Evolutionary conservation across 2,888 invertebrate species (phyloP), one percentile per base, ranked within the genome.

Genomic region (Willowsia nigromaculata): DNA sequence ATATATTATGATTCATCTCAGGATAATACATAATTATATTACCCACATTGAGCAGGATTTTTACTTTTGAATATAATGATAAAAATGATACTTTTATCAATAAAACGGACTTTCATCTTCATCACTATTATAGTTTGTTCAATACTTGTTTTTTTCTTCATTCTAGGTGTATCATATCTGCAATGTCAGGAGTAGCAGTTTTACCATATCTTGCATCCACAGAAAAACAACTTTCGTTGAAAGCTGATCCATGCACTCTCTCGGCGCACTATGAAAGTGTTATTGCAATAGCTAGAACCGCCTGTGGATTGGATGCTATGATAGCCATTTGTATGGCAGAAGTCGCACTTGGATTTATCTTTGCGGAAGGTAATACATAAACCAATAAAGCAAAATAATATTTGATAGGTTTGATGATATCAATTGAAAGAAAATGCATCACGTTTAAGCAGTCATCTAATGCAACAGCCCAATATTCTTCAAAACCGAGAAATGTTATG

Each of bases 291-390:
- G 90, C 91, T 9, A 90, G 91, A 83, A 90, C 90, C 11, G 91
- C 87, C 11, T 91, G 92, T 85, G 92, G 92, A 22, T 68, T 92
- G 22, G 92, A 92, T 84, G 92, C 92, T n/a, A 91, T 92, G 74
- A 47, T 92, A 22, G 91, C 91, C 18, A 92, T 92, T 88, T 90
- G 89, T 68, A 82, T 92, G 89, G 89, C 91, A 7, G 91, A 92
- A 81, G 80, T 90, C 6, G 89, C 88, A 0, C 47, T 91, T 9
- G 92, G 92, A 18, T 92, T 92, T 50, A 90, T 91, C 22, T 91
- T 90, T 81, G 85, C 86, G 0, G 85, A 91, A 71, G 92, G 92
- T 92, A 50, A n/a, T n/a, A n/a, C n/a, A n/a, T n/a, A n/a, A n/a
- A n/a, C n/a, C n/a, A n/a, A n/a, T n/a, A n/a, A n/a, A n/a, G n/a